Conservation (phyloP, 2,113 vertebrate species). For the Gymnobelideus leadbeateri region DNA sequence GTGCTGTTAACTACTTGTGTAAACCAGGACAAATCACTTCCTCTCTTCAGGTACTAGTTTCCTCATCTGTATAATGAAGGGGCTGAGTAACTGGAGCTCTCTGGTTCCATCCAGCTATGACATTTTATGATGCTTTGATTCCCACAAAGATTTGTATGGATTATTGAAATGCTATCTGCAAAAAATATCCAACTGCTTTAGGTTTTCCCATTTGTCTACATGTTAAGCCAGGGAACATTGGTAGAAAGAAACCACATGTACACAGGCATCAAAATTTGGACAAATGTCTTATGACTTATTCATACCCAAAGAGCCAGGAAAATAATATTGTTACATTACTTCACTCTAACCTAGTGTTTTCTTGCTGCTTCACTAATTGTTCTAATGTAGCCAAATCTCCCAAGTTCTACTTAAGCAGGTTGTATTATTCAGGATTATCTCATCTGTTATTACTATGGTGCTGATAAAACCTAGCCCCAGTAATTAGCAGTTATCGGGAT, state of each 20-base stretch:
- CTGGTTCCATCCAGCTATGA: not conserved
- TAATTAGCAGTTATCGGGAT: not conserved
- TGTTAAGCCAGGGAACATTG: not conserved
- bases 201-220: not conserved
- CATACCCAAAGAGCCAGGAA: not conserved
- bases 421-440: not conserved
- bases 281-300: not conserved
- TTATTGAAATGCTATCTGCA: not conserved
- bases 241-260: not conserved
- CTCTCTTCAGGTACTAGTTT: not conserved
- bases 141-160: not conserved
- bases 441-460: not conserved
- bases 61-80: not conserved
- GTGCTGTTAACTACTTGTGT: not conserved
- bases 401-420: not conserved
- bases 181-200: not conserved
- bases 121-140: not conserved
- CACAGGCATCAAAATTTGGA: not conserved
- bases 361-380: not conserved
- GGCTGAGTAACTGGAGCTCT: not conserved
- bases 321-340: not conserved
- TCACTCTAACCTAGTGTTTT: not conserved
- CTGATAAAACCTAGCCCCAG: not conserved
- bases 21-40: not conserved
- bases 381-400: not conserved